Conservation (phyloP, 2,888 invertebrate genomes). For the Parapristionchus giblindavisi region DNA sequence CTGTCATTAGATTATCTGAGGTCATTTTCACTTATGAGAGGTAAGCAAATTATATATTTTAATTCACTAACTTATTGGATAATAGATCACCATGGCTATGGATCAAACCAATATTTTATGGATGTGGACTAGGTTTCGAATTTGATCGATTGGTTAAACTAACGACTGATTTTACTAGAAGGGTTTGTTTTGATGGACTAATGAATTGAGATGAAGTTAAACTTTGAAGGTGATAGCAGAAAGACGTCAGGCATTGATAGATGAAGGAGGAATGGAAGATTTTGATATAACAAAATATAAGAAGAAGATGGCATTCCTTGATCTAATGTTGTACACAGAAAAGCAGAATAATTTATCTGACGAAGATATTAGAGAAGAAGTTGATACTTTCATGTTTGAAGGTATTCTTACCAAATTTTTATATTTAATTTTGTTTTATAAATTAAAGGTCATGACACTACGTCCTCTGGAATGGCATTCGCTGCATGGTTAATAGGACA, state of each 20-base stretch:
- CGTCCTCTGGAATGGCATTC: constrained; percentile 71
- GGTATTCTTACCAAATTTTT: no score
- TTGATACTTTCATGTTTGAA: background rate
- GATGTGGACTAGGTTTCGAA: constrained; percentile 72
- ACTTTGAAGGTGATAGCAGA: constrained; percentile 48
- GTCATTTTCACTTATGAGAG: no score
- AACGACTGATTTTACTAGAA: constrained; percentile 41
- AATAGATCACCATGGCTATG: constrained; percentile 75
- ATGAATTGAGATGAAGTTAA: background rate
- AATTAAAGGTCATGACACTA: constrained; percentile 71
- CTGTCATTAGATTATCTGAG: no score
- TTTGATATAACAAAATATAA: background rate
- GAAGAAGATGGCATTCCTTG: constrained; percentile 71
- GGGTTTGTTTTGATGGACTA: no score
- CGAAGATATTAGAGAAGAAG: no score
- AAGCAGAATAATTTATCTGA: no score
- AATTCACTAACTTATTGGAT: no score
- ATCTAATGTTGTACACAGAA: no score
- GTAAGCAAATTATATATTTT: no score
- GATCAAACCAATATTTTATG: constrained; percentile 75
- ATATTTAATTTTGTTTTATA: background rate
- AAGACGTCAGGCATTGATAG: constrained; percentile 19
- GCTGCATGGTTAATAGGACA: constrained; percentile 70
- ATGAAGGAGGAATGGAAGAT: constrained; percentile 1
- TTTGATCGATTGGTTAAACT: constrained; percentile 41